Conservation (phyloP, 2,797 vertebrate species). For the Siniperca undulata region DNA sequence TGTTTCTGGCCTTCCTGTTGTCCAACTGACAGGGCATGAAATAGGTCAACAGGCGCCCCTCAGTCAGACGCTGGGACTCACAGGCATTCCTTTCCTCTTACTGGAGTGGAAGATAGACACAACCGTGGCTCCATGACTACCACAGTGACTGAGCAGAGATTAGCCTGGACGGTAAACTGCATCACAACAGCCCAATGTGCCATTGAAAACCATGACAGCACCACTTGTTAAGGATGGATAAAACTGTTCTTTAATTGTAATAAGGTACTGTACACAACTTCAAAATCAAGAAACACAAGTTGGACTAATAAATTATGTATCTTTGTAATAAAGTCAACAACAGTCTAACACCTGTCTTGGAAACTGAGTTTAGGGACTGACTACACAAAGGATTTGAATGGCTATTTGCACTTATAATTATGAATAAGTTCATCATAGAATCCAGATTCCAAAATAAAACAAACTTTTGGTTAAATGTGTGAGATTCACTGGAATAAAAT, state of each 20-base stretch:
- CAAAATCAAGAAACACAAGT: constrained; percentile 2
- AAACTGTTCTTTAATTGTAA: background rate
- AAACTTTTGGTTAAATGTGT: background rate
- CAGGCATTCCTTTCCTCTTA: constrained; percentile 77
- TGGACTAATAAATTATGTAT: background rate
- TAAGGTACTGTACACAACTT: background rate
- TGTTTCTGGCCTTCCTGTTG: constrained; percentile 81
- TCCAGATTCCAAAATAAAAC: constrained; percentile 12
- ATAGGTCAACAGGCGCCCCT: constrained; percentile 70
- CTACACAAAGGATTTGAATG: constrained; percentile 1
- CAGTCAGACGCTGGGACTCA: constrained; percentile 60
- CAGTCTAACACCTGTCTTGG: constrained; percentile 3
- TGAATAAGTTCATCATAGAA: background rate
- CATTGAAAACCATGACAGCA: constrained; percentile 23
- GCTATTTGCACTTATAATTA: constrained; percentile 17
- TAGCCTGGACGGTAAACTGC: constrained; percentile 33
- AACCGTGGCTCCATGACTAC: constrained; percentile 66
- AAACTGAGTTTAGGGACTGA: background rate
- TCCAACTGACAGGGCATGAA: constrained; percentile 65
- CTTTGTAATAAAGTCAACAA: background rate
- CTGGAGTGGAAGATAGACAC: constrained; percentile 60
- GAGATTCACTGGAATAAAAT: background rate
- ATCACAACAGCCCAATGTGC: constrained; percentile 33
- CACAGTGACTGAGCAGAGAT: constrained; percentile 62
- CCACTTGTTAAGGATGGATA: background rate